Evolutionary conservation across 2,113 vertebrate genomes (phyloP).

Genomic region (Sapayoa aenigma): DNA sequence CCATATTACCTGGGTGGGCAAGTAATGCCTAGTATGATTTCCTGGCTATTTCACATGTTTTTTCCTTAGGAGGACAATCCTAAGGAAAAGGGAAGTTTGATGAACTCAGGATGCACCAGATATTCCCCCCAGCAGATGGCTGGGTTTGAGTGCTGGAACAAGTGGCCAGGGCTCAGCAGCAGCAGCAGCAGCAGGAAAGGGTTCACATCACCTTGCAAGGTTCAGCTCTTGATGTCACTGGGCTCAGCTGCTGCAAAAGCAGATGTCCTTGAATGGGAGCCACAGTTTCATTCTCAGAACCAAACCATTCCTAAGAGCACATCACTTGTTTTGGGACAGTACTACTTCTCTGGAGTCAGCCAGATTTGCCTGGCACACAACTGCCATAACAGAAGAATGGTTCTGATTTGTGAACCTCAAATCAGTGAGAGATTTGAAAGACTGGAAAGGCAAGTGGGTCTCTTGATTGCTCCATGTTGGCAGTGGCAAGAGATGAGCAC

Average conservation of each 20-base stretch:
- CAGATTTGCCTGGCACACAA: background rate
- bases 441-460: background rate
- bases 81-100: background rate
- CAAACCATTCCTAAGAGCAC: background rate
- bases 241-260: background rate
- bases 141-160: background rate
- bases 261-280: background rate
- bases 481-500: background rate
- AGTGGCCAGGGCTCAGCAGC: background rate
- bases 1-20: background rate
- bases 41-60: background rate
- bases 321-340: background rate
- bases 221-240: accelerated
- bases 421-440: background rate
- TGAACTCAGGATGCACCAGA: background rate
- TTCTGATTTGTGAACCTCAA: background rate
- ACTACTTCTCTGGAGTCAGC: background rate
- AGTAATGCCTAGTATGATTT: background rate
- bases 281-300: background rate
- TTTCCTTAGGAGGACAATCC: background rate
- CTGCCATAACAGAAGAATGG: background rate
- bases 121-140: background rate
- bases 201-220: background rate
- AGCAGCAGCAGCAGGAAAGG: background rate
- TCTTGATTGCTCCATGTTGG: background rate